phyloP scores from a whole-genome alignment of 2,113 vertebrate genomes.

The Eulacestoma nigropectus region DNA sequence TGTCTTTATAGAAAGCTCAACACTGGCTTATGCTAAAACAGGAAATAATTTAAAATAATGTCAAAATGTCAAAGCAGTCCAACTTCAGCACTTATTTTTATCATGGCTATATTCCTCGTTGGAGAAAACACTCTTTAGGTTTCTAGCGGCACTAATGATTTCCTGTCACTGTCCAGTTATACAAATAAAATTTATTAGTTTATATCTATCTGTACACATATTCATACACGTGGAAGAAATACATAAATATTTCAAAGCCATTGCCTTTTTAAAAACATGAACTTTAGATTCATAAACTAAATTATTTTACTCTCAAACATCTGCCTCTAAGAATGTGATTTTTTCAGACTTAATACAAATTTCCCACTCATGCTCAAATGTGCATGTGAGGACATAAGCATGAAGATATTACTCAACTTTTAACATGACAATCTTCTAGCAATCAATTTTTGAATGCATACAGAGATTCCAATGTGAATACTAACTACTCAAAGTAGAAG shows the following conservation, averaged over 20 bases:
- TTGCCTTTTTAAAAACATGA: not conserved
- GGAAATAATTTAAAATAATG: not conserved
- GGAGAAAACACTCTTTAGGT: not conserved
- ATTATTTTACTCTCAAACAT: not conserved
- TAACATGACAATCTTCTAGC: not conserved
- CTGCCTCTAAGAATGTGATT: not conserved
- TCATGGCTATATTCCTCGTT: not conserved
- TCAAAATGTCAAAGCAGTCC: not conserved
- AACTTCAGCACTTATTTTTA: not conserved
- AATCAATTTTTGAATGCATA: not conserved
- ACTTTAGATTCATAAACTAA: not conserved
- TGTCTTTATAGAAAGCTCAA: not conserved
- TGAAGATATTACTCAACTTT: not conserved
- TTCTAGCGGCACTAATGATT: not conserved
- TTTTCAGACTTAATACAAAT: not conserved
- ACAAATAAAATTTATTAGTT: not conserved
- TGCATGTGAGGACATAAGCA: fast-evolving
- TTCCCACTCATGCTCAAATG: not conserved
- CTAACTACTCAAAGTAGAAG: not conserved
- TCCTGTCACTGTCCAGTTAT: not conserved
- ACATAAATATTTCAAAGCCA: not conserved
- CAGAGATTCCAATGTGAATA: not conserved
- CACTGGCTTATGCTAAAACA: not conserved
- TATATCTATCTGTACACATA: not conserved
- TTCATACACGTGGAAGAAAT: fast-evolving